A percentile compares a stretch with the other conserved stretches of the same genome.
phyloP scores from a whole-genome alignment of 2,797 vertebrate genomes.

The Leptatherina wallacei region DNA sequence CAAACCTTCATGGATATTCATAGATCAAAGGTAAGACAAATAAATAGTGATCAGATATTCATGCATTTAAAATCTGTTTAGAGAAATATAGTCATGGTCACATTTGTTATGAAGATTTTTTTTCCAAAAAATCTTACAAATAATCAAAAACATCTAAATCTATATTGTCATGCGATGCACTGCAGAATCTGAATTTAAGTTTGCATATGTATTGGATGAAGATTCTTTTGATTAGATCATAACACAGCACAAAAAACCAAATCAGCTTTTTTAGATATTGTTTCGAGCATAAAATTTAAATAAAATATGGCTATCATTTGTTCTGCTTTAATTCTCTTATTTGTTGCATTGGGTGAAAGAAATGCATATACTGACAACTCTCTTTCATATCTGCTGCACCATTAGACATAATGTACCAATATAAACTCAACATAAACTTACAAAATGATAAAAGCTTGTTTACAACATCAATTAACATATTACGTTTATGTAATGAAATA shows the following conservation, averaged over 20 bases:
- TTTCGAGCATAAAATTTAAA: neutral
- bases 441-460: neutral
- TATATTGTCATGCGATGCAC: neutral
- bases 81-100: constrained; percentile 1
- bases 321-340: constrained; percentile 20
- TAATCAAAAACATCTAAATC: neutral
- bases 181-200: neutral
- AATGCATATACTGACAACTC: neutral
- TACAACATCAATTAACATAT: too few species aligned
- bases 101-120: constrained; percentile 18
- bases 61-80: constrained; percentile 34
- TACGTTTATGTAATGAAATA: too few species aligned
- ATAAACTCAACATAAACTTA: neutral
- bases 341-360: constrained; percentile 6
- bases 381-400: constrained; percentile 15
- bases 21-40: constrained; percentile 32
- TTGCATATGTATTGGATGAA: too few species aligned
- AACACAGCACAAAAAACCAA: neutral
- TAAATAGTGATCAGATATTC: constrained; percentile 21
- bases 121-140: neutral
- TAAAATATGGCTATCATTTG: neutral
- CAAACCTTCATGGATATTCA: constrained; percentile 63
- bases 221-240: neutral
- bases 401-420: neutral
- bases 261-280: neutral